Conservation (phyloP, 2,797 vertebrate species). For the Nyctibius grandis region DNA sequence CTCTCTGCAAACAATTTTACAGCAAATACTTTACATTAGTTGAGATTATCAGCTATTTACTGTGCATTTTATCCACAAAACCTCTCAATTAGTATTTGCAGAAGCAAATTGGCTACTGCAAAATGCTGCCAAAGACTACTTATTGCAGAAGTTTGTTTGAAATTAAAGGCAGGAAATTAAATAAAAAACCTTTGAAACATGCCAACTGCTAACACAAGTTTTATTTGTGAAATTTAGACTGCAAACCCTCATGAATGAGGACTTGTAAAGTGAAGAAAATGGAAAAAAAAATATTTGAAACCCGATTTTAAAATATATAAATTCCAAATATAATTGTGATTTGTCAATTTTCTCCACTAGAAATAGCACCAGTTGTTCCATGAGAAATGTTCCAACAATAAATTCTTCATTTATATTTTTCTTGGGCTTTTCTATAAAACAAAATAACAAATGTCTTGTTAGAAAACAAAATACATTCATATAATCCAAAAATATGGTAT, state of each 20-base stretch:
- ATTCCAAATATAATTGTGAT: background rate
- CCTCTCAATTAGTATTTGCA: background rate
- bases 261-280: background rate
- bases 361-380: background rate
- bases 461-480: background rate
- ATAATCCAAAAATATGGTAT: background rate
- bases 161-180: slow-evolving; percentile 35
- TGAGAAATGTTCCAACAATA: background rate
- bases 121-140: slow-evolving; percentile 4
- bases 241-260: background rate
- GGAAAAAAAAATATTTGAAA: background rate
- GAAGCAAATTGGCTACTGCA: background rate
- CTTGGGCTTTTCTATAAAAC: background rate
- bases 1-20: background rate
- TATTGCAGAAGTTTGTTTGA: background rate
- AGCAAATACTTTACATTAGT: background rate
- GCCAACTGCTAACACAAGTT: background rate
- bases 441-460: background rate
- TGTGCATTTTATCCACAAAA: background rate
- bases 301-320: background rate
- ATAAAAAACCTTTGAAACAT: background rate
- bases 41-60: background rate
- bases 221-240: background rate
- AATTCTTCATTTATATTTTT: background rate
- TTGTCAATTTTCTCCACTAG: background rate